Percentiles rank a stretch among this genome's conserved stretches.
These are phyloP conservation scores for Lycocerus yunnanus DNA, from an alignment of 2,888 invertebrate species.

Conservation along the genomic window DNA sequence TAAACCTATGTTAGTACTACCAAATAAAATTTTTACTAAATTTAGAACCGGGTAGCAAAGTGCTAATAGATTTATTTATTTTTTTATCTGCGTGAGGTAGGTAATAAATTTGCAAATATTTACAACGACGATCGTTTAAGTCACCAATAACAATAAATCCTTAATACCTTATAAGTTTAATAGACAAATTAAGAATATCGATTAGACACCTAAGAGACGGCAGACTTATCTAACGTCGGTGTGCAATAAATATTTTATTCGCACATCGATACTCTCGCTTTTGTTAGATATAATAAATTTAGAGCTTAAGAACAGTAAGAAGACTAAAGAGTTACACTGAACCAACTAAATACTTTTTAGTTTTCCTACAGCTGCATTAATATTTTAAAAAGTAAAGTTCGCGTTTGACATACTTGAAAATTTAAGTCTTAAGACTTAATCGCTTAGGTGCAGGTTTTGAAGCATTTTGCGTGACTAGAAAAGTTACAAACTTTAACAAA, in stretches of 20 bases:
- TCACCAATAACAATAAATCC: neutral
- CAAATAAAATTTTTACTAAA: neutral
- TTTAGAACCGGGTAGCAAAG: neutral
- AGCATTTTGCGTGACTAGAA: slow-evolving; percentile 1
- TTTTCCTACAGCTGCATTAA: slow-evolving; percentile 11
- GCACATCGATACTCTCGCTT: slow-evolving; percentile 6
- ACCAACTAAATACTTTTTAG: slow-evolving; percentile 13
- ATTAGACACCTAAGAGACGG: neutral
- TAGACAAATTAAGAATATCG: neutral
- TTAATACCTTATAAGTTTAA: neutral
- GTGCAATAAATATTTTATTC: neutral
- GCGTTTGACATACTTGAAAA: slow-evolving; percentile 13
- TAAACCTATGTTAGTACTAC: neutral
- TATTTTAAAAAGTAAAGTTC: slow-evolving; percentile 19
- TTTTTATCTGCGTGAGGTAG: neutral
- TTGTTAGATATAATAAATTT: slow-evolving; percentile 8
- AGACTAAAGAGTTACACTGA: slow-evolving; percentile 8
- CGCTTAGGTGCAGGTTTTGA: slow-evolving; percentile 5
- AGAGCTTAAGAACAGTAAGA: slow-evolving; percentile 2
- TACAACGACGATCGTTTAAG: neutral
- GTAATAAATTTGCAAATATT: neutral
- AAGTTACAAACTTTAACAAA: slow-evolving; percentile 1
- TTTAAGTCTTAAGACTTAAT: slow-evolving; percentile 16
- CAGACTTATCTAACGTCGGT: neutral
- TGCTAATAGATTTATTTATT: neutral